phyloP scores from a whole-genome alignment of 2,113 vertebrate genomes.

The Tapirus terrestris region DNA sequence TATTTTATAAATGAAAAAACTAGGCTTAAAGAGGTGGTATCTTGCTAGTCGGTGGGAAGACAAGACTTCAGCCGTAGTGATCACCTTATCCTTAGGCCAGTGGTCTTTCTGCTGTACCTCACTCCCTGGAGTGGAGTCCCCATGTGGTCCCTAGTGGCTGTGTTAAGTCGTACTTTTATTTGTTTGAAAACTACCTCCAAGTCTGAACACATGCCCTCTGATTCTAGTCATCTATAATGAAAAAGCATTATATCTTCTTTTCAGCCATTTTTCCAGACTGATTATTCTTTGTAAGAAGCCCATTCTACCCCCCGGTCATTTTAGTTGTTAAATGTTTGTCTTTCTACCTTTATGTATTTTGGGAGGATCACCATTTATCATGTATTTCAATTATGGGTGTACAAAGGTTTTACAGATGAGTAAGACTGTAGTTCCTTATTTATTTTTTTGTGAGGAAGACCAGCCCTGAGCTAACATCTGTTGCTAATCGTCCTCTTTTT shows the following conservation, averaged over 20 bases:
- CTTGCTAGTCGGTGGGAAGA: neutral
- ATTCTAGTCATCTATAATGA: constrained; percentile 4
- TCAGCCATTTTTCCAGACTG: neutral
- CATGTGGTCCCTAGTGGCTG: neutral
- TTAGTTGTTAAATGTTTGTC: constrained; percentile 7
- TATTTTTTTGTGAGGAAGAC: neutral
- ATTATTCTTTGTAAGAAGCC: neutral
- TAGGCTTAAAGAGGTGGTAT: neutral
- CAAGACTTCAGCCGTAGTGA: neutral
- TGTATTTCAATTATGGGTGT: neutral
- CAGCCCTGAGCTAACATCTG: too few relatives aligned
- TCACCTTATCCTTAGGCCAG: neutral
- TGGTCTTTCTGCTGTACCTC: neutral
- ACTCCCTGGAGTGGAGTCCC: neutral
- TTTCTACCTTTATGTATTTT: constrained; percentile 25
- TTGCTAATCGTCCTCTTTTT: too few relatives aligned
- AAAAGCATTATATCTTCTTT: neutral
- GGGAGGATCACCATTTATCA: neutral
- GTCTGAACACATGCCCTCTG: neutral
- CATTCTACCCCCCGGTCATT: constrained; percentile 18
- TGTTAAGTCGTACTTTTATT: constrained; percentile 20
- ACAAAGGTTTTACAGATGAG: constrained; percentile 47
- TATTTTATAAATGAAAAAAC: constrained; percentile 35
- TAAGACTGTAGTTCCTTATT: constrained; percentile 17
- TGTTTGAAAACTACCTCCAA: constrained; percentile 17